Base-by-base conservation (phyloP, 1,140 invertebrate species). In the Ridgeia piscesae region DNA sequence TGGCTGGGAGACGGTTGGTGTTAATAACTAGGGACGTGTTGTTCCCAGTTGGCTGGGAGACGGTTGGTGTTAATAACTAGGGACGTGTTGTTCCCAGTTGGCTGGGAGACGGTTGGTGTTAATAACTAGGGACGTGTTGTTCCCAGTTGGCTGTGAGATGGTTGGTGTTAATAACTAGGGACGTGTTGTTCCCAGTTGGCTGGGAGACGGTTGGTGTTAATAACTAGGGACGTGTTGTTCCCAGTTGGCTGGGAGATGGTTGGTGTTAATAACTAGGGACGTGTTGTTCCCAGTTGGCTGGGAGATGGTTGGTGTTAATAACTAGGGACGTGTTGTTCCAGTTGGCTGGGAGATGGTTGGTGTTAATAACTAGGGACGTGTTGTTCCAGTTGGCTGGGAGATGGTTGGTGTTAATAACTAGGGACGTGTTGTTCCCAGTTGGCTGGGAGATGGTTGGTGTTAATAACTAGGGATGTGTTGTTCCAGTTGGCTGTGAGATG, bases 201-300 rank as follows among this genome's bases (percentile, higher is more conserved):
- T 33, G 89, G 89, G 34, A 34, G 89, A 90, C 89, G n/a, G n/a
- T n/a, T n/a, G n/a, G n/a, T n/a, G 58, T 77, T 42, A 77, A 77
- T 77, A 77, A 77, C 27, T 21, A 21, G 58, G 0, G 58, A 77
- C 27, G 14, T 77, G 17, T 77, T 77, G 8, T 21, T 77, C 58
- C 35, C 21, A 90, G 89, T n/a, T 34, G 34, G 33, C 34, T 33
- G 89, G 89, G 34, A 34, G 89, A 90, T n/a, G n/a, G n/a, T n/a
- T n/a, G n/a, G n/a, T n/a, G 58, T 77, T 42, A 77, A 77, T 77
- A 77, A 77, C 27, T 21, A 21, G 58, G 0, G 58, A 77, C 27
- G 14, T 77, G 17, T 77, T 77, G 8, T 21, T 77, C 58, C 35
- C 21, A 90, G 89, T n/a, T 34, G 34, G 33, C 34, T 33, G 89